Base-by-base conservation (phyloP, 2,113 vertebrate species). In the Syngnathus typhle region DNA sequence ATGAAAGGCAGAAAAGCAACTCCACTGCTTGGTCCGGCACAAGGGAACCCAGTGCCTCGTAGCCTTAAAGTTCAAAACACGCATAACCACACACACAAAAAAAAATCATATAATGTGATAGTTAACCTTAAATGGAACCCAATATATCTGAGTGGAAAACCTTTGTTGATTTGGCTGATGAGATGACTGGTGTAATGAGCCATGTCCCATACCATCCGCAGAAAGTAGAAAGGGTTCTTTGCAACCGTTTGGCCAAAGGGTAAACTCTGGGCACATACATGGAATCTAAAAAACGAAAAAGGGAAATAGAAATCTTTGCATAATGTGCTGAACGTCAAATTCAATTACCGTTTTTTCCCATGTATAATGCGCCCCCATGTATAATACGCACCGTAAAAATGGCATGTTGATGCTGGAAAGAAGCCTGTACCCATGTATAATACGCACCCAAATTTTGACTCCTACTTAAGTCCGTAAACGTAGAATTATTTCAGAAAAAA, bases 261-360 rank as follows among this genome's bases (percentile, higher is more conserved):
- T 52, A 97, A 87, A 73, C 92, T 92, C 66, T 89, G 90, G 75
- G 89, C 92, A 72, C 95, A 98, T 0, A 93, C 93, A 1, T 97
- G 95, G 72, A 96, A 96, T 85, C 95, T 98, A 65, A 23, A 64
- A 51, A 66, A 37, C 49, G 41, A 2, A n/a, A 41, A 41, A 10
- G 10, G 56, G 4, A 44, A 58, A 4, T 36, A 19, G 65, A 32
- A 23, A 65, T 43, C 56, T 74, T 65, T 52, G 68, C 11, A 74
- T 56, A 56, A 7, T 36, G 32, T 77, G 63, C 69, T 71, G 43
- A 78, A 71, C 44, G 18, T 36, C 0, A 0, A n/a, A 32, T 10
- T 16, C 7, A 69, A 43, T 32, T 32, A 32, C n/a, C n/a, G n/a
- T n/a, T n/a, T n/a, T n/a, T n/a, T n/a, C n/a, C n/a, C n/a, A n/a